Percentiles rank a stretch among this genome's conserved stretches.
These are phyloP conservation scores for Aphelocoma coerulescens DNA, from an alignment of 2,113 vertebrate genomes.

Conservation along the genomic window DNA sequence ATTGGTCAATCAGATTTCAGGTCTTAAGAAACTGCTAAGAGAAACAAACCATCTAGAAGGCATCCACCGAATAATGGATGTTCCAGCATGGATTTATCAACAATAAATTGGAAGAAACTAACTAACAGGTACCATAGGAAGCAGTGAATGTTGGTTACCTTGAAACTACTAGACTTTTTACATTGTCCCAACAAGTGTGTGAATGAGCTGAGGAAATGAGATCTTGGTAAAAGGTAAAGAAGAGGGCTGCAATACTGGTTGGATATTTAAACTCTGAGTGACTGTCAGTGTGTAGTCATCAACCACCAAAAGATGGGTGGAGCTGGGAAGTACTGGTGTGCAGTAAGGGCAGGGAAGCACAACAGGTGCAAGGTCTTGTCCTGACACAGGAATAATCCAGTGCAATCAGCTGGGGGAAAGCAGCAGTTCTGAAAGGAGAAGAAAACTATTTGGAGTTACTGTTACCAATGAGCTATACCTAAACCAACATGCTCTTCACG, in stretches of 20 bases:
- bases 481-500: rapidly evolving
- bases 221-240: not conserved
- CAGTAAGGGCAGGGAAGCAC: not conserved
- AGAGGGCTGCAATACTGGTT: not conserved
- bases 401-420: not conserved
- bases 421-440: not conserved
- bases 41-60: not conserved
- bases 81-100: not conserved
- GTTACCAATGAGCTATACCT: not conserved
- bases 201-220: not conserved
- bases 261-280: not conserved
- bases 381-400: not conserved
- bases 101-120: not conserved
- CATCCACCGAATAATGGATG: not conserved
- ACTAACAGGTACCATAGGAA: not conserved
- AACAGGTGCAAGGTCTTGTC: not conserved
- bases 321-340: not conserved
- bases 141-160: not conserved
- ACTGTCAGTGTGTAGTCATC: not conserved
- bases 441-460: not conserved
- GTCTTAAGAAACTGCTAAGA: not conserved
- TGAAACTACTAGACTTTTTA: not conserved
- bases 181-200: not conserved
- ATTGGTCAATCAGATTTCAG: not conserved
- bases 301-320: not conserved